Base-by-base conservation (phyloP, 2,113 vertebrate species). In the Periophthalmus modestus region DNA sequence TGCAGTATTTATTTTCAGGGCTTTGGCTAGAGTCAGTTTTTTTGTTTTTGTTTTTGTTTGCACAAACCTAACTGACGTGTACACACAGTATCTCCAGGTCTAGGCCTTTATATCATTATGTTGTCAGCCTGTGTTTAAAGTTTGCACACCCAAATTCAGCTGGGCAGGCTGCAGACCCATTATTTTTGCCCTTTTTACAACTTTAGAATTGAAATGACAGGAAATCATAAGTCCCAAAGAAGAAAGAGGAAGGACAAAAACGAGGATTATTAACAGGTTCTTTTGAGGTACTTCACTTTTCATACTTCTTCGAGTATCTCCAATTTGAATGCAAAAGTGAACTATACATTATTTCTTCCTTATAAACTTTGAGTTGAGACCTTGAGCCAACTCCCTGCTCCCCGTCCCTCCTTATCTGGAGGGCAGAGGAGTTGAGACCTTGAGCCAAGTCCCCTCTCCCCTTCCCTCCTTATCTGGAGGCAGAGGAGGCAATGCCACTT, bases 391-490 rank as follows among this genome's bases (percentile, higher is more conserved):
- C 18, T 36, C 61, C 68, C 10, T 57, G 24, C 12, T 18, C 52
- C 33, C 15, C 69, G 65, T 61, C 57, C 65, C 69, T 80, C 54
- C 81, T 85, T 52, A 70, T 86, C 72, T 59, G 0, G 36, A 72
- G 71, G 73, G 55, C 13, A 10, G 71, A 69, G 66, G 39, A 67
- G 73, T 28, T 28, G 28, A 43, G 75, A 72, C 74, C 80, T 84
- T 72, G 54, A 80, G 71, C 71, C n/a, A 82, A 78, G n/a, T 36
- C 61, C 68, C 10, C 52, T 21, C 12, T 18, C 47, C 33, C 16
- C 70, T 68, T 62, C 58, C 66, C 69, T 80, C 48, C 80, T 85
- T 54, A 71, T 86, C 72, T 61, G 0, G 33, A 72, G 71, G 57
- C 14, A 11, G 71, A 69, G 66, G 43, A 68, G 73, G 69, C 5